Evolutionary conservation across 2,113 vertebrate species (phyloP), one percentile per base, ranked within the genome.

Genomic region (Centropus bengalensis): DNA sequence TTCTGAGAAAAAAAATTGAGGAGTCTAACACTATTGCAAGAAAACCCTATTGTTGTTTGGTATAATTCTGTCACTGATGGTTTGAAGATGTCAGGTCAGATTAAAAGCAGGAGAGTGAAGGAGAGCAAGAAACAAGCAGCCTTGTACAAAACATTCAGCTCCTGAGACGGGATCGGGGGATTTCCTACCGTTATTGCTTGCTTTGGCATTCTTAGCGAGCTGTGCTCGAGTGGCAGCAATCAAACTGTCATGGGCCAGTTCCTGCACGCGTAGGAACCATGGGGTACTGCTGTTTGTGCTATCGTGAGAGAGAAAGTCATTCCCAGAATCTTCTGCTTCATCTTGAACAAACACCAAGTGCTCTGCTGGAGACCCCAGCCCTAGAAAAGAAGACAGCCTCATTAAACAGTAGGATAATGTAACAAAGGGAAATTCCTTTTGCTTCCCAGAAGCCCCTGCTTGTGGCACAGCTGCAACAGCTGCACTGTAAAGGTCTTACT

Each of bases 141-240:
- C 30, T 68, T 71, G 18, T 42, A 64, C 3, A 18, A 44, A 86
- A 86, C n/a, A 40, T 36, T 70, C 30, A 82, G 60, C 16, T 62
- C 91, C 20, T 32, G 30, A 88, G 64, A 45, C 32, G 68, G 30
- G 96, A 83, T 77, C 96, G 96, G 44, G 64, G 62, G 23, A 27
- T 94, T 12, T 76, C 97, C 97, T 98, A 99, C 99, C 98, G 88
- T 98, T 99, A 91, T 89, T 97, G 98, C 94, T 98, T 96, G 99
- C 98, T 97, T 99, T 99, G 91, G 99, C 99, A 88, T 98, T 99
- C 95, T 99, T 99, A 22, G 99, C 99, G 4, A 99, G 97, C 76
- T 99, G 99, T 21, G 99, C 99, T 15, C 99, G 98, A 40, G 99
- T 99, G 95, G 99, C 99, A 56, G 99, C 99, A 30, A 99, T 99